Evolutionary conservation across 2,797 vertebrate genomes (phyloP), one percentile per base, ranked within the genome.

Genomic region (Brotula barbata): DNA sequence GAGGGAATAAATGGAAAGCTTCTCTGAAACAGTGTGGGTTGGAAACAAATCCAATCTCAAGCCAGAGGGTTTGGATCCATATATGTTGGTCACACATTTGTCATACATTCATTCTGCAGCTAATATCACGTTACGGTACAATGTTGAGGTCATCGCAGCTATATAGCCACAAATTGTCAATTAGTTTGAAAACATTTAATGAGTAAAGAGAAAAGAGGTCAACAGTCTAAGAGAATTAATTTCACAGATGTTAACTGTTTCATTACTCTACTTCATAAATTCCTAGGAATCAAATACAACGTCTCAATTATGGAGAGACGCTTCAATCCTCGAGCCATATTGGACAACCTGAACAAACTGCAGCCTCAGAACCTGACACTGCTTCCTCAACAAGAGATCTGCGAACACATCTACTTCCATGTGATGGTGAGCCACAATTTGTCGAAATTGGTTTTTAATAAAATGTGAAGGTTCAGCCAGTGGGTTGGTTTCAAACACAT

Each of bases 341-440:
- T 99, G 89, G 96, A 99, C 1, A 91, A 93, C 44, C 89, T 86
- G 0, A 93, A 91, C 46, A 85, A 89, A 37, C 80, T 85, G 36
- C 85, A 88, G 0, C 90, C 91, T 58, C 89, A 91, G 48, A 92
- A 84, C 17, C 77, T 92, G 64, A 87, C 76, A 13, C 84, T 98
- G 2, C 80, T 79, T 0, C 88, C 93, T 0, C 84, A 90, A 41
- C 83, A 88, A 36, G 91, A 94, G 68, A 84, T 48, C 39, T 98
- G 96, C 3, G 85, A 95, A 34, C 90, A 83, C 64, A 88, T 98
- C 59, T 94, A 78, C 81, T 99, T 99, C 84, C 95, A 99, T 0
- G 94, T 99, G 44, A 82, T 98, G 94, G 97, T 98, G 78, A 92
- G 94, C 3, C 31, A 10, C 5, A 5, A 1, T n/a, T 16, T 42